Evolutionary conservation across 2,113 vertebrate genomes (phyloP).

Genomic region (Capreolus pygargus): DNA sequence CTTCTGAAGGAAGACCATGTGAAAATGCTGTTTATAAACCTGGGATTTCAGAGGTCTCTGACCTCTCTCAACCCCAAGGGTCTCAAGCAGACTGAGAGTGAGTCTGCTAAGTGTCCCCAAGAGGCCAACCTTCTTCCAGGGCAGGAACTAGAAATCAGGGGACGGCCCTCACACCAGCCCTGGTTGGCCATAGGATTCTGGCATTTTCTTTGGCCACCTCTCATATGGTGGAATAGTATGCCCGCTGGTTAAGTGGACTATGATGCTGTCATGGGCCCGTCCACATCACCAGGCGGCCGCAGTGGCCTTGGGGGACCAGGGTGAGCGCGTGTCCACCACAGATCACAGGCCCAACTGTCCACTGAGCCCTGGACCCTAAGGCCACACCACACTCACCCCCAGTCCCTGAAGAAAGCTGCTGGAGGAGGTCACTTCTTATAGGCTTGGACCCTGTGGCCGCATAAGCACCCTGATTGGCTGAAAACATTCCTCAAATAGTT

Average conservation of each 20-base stretch:
- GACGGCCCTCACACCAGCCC: neutral
- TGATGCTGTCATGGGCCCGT: neutral
- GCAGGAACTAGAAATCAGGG: neutral
- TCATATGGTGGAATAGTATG: neutral
- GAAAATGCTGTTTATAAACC: neutral
- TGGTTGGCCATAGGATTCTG: neutral
- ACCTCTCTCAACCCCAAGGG: neutral
- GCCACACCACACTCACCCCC: too few species aligned
- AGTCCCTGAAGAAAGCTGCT: neutral
- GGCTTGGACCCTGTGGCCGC: rapidly evolving
- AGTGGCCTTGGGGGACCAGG: neutral
- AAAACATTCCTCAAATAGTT: neutral
- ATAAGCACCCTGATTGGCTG: neutral
- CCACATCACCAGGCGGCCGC: neutral
- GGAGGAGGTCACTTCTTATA: neutral
- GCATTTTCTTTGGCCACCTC: neutral
- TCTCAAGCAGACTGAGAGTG: neutral
- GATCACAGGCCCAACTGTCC: neutral
- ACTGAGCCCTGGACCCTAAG: neutral
- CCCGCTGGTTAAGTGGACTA: neutral
- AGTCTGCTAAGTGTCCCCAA: neutral
- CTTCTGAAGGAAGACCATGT: neutral
- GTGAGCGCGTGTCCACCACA: neutral
- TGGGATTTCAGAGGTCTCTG: neutral
- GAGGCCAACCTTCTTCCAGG: neutral